phyloP scores from a whole-genome alignment of 2,797 vertebrate species.

The Scarus forsteni region DNA sequence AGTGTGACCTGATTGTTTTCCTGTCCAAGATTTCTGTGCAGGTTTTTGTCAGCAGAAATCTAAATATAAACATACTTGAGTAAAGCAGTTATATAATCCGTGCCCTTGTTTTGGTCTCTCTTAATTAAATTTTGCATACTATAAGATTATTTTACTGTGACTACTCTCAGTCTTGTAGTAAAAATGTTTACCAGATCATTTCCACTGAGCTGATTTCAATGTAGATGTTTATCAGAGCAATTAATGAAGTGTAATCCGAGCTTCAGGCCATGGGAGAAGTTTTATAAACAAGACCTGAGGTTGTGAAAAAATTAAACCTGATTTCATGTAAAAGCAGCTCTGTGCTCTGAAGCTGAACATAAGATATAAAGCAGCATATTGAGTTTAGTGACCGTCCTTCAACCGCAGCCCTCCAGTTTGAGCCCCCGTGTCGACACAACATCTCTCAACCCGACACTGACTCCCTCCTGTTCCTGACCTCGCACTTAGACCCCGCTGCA shows the following conservation, averaged over 20 bases:
- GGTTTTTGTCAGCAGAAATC: too few species aligned
- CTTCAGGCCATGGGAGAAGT: background rate
- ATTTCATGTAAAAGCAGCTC: background rate
- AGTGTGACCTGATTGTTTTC: too few species aligned
- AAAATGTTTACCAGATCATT: background rate
- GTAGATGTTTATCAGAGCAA: background rate
- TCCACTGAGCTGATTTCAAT: background rate
- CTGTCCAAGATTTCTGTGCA: too few species aligned
- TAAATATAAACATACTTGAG: too few species aligned
- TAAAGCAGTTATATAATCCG: too few species aligned
- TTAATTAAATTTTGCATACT: background rate
- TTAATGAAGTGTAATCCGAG: background rate
- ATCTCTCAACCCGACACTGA: conserved; percentile 59
- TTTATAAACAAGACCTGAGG: background rate
- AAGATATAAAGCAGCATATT: conserved; percentile 4
- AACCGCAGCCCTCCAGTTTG: conserved; percentile 25
- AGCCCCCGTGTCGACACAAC: too few species aligned
- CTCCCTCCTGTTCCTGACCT: conserved; percentile 60
- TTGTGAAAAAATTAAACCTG: background rate
- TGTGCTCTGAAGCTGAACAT: background rate
- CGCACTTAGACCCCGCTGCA: conserved; percentile 61
- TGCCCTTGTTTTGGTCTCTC: background rate
- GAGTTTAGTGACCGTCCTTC: conserved; percentile 41
- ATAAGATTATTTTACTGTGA: background rate
- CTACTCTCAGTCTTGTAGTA: background rate